Evolutionary conservation across 2,888 invertebrate species (phyloP), one percentile per base, ranked within the genome.

Genomic region (Callyntrura guangdongensis): DNA sequence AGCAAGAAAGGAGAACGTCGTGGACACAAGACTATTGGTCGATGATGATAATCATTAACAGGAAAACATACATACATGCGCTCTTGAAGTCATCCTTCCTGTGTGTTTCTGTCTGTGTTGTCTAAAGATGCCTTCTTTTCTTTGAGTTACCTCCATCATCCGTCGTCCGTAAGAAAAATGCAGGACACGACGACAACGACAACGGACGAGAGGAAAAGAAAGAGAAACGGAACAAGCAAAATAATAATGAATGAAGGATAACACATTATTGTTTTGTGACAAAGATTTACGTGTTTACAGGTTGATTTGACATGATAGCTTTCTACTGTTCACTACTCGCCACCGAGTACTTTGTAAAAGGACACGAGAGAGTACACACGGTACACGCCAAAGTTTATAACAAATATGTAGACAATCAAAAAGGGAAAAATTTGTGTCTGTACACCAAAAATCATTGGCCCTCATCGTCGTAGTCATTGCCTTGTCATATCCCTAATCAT

Each of bases 261-360:
- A n/a, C 17, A 82, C 67, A 83, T 86, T 83, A 83, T 91, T 91
- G 87, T 91, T 79, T 90, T 91, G 77, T 87, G 90, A 91, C 90
- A 91, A 74, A 90, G 90, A 90, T 86, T 86, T 90, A 90, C 90
- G 90, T 64, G 86, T 91, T 91, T 87, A 87, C 79, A 87, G 84
- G 77, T 64, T 91, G 87, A 91, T 91, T 91, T 87, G 87, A 77
- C 91, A 87, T 86, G 86, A 90, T 90, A 86, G 82, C 86, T 82
- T 90, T 89, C 81, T 81, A 77, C 81, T 45, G 27, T 79, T 79
- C 81, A 61, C 45, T 49, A 22, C 49, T 61, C 17, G 2, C 36
- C 36, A 36, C 6, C 36, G 6, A 47, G 25, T 2, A 61, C n/a
- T 17, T 3, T 8, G 59, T 2, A 36, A 36, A 36, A 36, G 36